A percentile compares a stretch with the other conserved stretches of the same genome.
Conservation (phyloP, 2,888 invertebrate genomes). For the Acanthopleura granulata region DNA sequence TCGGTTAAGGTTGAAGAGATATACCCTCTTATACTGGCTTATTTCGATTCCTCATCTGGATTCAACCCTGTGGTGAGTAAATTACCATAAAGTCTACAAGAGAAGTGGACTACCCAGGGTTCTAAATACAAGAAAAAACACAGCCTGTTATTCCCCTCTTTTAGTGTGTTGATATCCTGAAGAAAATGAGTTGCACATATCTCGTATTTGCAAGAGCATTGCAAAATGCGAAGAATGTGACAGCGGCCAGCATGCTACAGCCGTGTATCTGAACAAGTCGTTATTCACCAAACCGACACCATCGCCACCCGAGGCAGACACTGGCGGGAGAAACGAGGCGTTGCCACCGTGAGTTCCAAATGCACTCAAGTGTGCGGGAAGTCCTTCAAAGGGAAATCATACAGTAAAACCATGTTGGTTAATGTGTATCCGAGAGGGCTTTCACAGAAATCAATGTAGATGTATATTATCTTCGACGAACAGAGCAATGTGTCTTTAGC, state of each 20-base stretch:
- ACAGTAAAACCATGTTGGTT: background rate
- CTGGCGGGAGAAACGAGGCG: background rate
- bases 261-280: background rate
- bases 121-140: conserved; percentile 25
- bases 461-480: background rate
- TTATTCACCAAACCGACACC: background rate
- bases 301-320: background rate
- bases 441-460: background rate
- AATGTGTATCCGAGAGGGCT: background rate
- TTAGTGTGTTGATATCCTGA: no score
- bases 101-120: conserved; percentile 24
- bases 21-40: conserved; percentile 25
- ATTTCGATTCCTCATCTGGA: conserved; percentile 32
- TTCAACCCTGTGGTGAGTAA: conserved; percentile 29
- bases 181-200: no score
- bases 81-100: conserved; percentile 28
- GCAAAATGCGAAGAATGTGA: no score
- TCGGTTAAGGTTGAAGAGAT: conserved; percentile 25
- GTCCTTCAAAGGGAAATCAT: background rate
- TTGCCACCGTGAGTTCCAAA: background rate
- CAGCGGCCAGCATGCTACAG: no score
- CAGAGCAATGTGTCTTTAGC: background rate
- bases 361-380: background rate
- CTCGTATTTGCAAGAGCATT: no score
- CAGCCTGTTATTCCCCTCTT: conserved; percentile 29